Base-by-base conservation (phyloP, 2,113 vertebrate genomes). In the Hyperoodon ampullatus region DNA sequence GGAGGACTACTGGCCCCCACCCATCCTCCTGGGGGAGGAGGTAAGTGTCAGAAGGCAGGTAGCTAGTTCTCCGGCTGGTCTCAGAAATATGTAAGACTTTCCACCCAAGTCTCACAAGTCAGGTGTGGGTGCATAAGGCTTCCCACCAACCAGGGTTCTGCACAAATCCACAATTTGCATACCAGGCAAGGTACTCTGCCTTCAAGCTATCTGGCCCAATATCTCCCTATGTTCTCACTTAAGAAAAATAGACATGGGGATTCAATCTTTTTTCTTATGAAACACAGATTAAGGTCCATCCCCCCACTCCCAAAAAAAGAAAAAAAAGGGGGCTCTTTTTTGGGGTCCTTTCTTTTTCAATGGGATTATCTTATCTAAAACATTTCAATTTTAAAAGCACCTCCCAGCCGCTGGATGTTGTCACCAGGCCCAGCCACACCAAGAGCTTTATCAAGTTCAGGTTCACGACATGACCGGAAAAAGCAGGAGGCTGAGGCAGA, bases 401-500 rank as follows among this genome's bases (percentile, higher is more conserved):
- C 50, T 86, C 35, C 63, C 42, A 75, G 86, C 10, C 61, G 8
- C 35, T 53, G 65, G 68, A 58, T 1, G 6, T 55, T 90, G 66
- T 50, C 33, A 60, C 8, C 80, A 93, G 30, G 61, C n/a, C 82
- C 12, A 53, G 61, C 5, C 12, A 35, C 72, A 47, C 88, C 55
- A 11, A 60, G 66, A 42, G 13, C 63, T 94, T 86, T 70, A 63
- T 94, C 83, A 82, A 90, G 86, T 68, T 91, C 92, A 80, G 65
- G 26, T 72, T 78, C 55, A 53, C 0, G 2, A 30, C 42, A 26
- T 16, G 53, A 60, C 15, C 10, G 33, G 86, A 39, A 47, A 75
- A 77, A 77, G 13, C 5, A 78, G 74, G 63, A 61, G 42, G 35
- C 33, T 7, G 1, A 77, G 80, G 75, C 18, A 42, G 82, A 68